These are phyloP conservation scores for Sthenelais limicola DNA, from an alignment of 2,888 invertebrate genomes.

Conservation along the genomic window DNA sequence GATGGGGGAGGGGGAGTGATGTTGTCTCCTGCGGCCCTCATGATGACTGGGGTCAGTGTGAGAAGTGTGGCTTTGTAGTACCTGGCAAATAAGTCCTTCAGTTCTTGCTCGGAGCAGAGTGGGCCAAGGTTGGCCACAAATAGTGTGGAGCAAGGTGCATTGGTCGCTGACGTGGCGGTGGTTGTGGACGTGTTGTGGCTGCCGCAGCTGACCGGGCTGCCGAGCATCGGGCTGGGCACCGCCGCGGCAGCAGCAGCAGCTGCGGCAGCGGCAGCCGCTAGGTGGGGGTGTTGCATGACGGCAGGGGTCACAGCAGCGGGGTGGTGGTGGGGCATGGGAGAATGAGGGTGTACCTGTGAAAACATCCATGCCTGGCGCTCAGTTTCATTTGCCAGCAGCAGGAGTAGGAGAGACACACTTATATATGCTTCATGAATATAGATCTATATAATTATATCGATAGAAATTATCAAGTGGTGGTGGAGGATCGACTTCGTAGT, in stretches of 20 bases:
- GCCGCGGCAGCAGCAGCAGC: slow-evolving; percentile 42
- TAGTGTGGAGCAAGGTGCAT: slow-evolving; percentile 90
- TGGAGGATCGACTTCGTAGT: too few relatives aligned
- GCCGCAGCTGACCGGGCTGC: slow-evolving; percentile 84
- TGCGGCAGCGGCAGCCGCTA: slow-evolving; percentile 6
- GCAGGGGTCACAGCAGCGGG: slow-evolving; percentile 78
- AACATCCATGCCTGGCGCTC: slow-evolving; percentile 29
- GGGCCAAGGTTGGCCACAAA: slow-evolving; percentile 99
- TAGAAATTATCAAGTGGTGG: too few relatives aligned
- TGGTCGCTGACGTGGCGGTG: slow-evolving; percentile 20
- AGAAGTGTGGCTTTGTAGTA: slow-evolving; percentile 67
- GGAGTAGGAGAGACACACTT: background rate
- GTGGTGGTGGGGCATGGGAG: slow-evolving; percentile 43
- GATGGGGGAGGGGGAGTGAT: slow-evolving; percentile 3
- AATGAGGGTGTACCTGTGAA: slow-evolving; percentile 40
- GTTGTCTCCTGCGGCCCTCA: slow-evolving; percentile 1
- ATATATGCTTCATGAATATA: too few relatives aligned
- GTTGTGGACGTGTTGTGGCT: slow-evolving; percentile 13
- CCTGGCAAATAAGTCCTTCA: slow-evolving; percentile 99
- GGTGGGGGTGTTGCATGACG: slow-evolving; percentile 87
- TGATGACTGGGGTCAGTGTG: slow-evolving; percentile 17
- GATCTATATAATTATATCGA: too few relatives aligned
- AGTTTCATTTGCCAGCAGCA: slow-evolving; percentile 15
- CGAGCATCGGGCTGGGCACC: slow-evolving; percentile 85
- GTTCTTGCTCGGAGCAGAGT: slow-evolving; percentile 97